Conservation (phyloP, 2,113 vertebrate species). For the Hymenochirus boettgeri region DNA sequence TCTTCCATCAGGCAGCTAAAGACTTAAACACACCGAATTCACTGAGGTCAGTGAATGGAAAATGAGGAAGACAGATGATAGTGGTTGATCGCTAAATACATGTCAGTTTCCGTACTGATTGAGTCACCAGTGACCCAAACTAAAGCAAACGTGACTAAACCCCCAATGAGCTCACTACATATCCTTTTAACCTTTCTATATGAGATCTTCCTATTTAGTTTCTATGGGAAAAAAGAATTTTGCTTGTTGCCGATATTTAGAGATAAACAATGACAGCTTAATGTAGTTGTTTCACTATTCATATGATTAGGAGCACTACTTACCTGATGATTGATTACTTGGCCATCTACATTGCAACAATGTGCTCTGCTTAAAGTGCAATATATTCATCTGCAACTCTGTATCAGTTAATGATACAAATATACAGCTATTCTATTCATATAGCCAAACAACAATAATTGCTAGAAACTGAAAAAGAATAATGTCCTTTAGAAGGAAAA, state of each 20-base stretch:
- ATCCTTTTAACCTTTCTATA: slow-evolving; percentile 22
- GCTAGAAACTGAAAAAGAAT: too few species aligned
- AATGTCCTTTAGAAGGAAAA: too few species aligned
- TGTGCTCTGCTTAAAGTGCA: background rate
- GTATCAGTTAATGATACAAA: too few species aligned
- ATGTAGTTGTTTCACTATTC: background rate
- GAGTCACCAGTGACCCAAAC: slow-evolving; percentile 36
- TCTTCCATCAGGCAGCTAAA: slow-evolving; percentile 13
- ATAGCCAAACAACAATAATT: too few species aligned
- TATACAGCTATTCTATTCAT: too few species aligned
- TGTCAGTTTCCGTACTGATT: slow-evolving; percentile 26
- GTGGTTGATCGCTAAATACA: slow-evolving; percentile 26
- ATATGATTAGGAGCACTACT: background rate
- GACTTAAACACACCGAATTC: slow-evolving; percentile 28
- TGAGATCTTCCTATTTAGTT: slow-evolving; percentile 7
- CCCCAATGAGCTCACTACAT: slow-evolving; percentile 22
- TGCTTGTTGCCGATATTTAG: background rate
- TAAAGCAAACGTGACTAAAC: slow-evolving; percentile 29
- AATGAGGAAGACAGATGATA: slow-evolving; percentile 32
- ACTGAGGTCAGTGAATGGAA: slow-evolving; percentile 33
- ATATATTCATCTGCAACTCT: too few species aligned
- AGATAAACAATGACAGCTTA: slow-evolving; percentile 16
- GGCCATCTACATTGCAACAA: background rate
- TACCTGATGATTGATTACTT: background rate
- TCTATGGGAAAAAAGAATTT: background rate